These are phyloP conservation scores for Orthonevra nobilis DNA, from an alignment of 2,888 invertebrate genomes.

Conservation along the genomic window DNA sequence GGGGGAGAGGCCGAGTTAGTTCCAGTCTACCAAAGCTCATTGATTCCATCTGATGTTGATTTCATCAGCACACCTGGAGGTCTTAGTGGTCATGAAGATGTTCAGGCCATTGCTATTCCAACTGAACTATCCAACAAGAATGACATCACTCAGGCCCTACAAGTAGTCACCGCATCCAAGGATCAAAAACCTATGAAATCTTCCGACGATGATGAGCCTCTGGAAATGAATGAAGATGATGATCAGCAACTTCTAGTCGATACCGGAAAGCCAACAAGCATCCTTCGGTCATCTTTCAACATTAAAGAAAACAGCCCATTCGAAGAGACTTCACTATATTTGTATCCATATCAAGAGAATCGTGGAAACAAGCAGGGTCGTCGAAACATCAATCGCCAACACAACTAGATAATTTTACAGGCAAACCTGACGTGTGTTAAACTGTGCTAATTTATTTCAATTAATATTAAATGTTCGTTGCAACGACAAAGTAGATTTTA, in stretches of 20 bases:
- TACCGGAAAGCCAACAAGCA: constrained; percentile 12
- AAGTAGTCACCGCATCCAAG: constrained; percentile 72
- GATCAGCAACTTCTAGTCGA: constrained; percentile 75
- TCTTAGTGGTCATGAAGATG: constrained; percentile 76
- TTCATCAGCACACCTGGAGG: constrained; percentile 77
- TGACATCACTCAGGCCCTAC: constrained; percentile 75
- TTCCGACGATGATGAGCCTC: constrained; percentile 72
- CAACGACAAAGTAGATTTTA: too few species aligned
- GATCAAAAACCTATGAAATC: constrained; percentile 48
- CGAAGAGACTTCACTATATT: constrained; percentile 75
- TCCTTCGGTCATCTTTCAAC: constrained; percentile 56
- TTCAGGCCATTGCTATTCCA: constrained; percentile 77
- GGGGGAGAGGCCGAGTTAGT: constrained; percentile 77
- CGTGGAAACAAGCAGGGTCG: constrained; percentile 15
- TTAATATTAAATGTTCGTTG: constrained; percentile 11
- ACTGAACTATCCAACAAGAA: constrained; percentile 75
- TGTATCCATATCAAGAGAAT: constrained; percentile 75
- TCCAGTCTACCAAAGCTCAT: constrained; percentile 77
- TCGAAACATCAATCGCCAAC: constrained; percentile 6
- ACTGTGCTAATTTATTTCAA: constrained; percentile 19
- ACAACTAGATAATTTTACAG: constrained; percentile 29
- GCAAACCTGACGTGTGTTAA: constrained; percentile 40
- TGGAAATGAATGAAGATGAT: constrained; percentile 74
- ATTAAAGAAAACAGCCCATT: constrained; percentile 73
- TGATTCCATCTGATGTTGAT: constrained; percentile 76